phyloP scores from a whole-genome alignment of 2,113 vertebrate genomes.

The Syngnathus floridae region DNA sequence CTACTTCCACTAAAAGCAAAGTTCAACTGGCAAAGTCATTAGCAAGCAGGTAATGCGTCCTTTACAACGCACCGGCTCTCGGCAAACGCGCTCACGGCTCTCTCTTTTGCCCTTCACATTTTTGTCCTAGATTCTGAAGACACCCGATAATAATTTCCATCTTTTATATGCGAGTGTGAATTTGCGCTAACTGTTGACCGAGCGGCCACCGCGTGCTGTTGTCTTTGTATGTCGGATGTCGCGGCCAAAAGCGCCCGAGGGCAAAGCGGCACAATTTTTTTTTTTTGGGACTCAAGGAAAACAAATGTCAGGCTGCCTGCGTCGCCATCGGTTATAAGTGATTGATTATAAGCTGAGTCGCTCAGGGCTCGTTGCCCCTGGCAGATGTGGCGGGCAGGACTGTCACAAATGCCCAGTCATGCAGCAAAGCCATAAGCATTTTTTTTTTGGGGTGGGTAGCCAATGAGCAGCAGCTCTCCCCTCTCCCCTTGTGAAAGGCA shows the following conservation, averaged over 20 bases:
- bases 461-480: constrained; percentile 57
- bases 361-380: constrained; percentile 45
- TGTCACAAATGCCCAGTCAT: constrained; percentile 75
- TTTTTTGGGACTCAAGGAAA: constrained; percentile 26
- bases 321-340: constrained; percentile 49
- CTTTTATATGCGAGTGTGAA: constrained; percentile 10
- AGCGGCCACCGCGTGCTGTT: too few relatives aligned
- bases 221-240: background rate
- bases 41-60: constrained; percentile 59
- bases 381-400: constrained; percentile 65
- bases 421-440: constrained; percentile 69
- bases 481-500: constrained; percentile 59
- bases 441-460: constrained; percentile 46
- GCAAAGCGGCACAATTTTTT: constrained; percentile 25
- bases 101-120: constrained; percentile 36
- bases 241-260: constrained; percentile 8
- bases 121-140: constrained; percentile 52
- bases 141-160: constrained; percentile 14
- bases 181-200: constrained; percentile 2
- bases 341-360: constrained; percentile 60
- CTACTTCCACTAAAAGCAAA: constrained; percentile 56
- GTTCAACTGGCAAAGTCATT: constrained; percentile 58
- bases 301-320: constrained; percentile 37
- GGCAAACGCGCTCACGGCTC: constrained; percentile 35
- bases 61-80: constrained; percentile 43